These are phyloP conservation scores for Craseonycteris thonglongyai DNA, from an alignment of 2,113 vertebrate species.

Conservation along the genomic window DNA sequence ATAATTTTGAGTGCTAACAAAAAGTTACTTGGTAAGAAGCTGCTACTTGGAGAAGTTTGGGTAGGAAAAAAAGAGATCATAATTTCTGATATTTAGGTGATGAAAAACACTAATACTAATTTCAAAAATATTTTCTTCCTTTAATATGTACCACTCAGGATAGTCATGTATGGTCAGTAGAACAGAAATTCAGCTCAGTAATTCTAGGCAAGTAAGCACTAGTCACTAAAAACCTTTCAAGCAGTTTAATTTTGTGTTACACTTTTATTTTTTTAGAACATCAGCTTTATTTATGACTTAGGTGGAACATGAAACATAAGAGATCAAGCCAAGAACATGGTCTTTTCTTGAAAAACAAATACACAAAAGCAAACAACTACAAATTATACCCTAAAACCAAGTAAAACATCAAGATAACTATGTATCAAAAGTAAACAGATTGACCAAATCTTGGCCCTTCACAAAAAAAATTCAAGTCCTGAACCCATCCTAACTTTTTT, in stretches of 20 bases:
- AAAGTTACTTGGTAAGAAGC: not conserved
- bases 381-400: constrained; percentile 32
- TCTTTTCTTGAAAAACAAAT: constrained; percentile 23
- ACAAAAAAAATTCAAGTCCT: constrained; percentile 12
- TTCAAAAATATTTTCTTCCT: constrained; percentile 22
- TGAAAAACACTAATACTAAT: not conserved
- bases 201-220: not conserved
- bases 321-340: constrained; percentile 20
- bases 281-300: constrained; percentile 27
- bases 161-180: not conserved
- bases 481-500: not conserved
- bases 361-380: not conserved
- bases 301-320: constrained; percentile 9
- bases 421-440: constrained; percentile 7
- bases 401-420: not conserved
- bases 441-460: not conserved
- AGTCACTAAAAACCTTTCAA: constrained; percentile 13
- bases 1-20: constrained; percentile 36
- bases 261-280: constrained; percentile 13
- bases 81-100: constrained; percentile 11
- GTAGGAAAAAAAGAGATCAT: not conserved
- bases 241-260: constrained; percentile 23
- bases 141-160: not conserved
- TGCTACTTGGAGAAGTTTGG: not conserved
- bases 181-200: constrained; percentile 20